Percentiles rank a stretch among this genome's conserved stretches.
Evolutionary conservation across 1,140 invertebrate species (phyloP).

Genomic region (Colletes latitarsis): DNA sequence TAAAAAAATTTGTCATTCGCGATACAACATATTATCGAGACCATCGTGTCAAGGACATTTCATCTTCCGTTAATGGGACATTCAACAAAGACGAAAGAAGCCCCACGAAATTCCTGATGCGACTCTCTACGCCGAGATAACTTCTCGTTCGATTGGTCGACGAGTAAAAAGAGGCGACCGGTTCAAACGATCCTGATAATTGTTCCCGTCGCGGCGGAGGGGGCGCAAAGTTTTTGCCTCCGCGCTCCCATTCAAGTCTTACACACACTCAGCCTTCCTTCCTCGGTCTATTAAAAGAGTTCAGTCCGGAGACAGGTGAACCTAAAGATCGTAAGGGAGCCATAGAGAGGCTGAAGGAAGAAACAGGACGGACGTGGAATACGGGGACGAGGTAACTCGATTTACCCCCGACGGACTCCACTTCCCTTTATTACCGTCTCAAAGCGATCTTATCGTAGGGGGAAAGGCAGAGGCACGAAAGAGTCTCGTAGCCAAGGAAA

Average conservation of each 20-base stretch:
- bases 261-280: background rate
- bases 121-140: too few species aligned
- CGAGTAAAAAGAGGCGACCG: background rate
- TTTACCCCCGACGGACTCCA: constrained; percentile 70
- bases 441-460: constrained; percentile 74
- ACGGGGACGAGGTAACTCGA: constrained; percentile 71
- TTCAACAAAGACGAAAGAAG: background rate
- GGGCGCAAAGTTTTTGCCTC: constrained; percentile 14
- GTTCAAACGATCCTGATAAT: constrained; percentile 20
- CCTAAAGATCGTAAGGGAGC: constrained; percentile 24
- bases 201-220: background rate
- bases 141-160: background rate
- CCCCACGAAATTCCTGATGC: too few species aligned
- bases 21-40: too few species aligned
- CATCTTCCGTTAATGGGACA: background rate
- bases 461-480: background rate
- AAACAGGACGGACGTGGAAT: constrained; percentile 20
- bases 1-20: too few species aligned
- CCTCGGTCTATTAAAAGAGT: constrained; percentile 17
- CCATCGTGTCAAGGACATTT: background rate
- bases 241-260: background rate
- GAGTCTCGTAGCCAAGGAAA: constrained; percentile 6
- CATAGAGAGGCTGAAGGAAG: background rate
- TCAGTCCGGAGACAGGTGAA: constrained; percentile 13
- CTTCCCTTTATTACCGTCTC: constrained; percentile 76